Conservation (phyloP, 2,113 vertebrate genomes). For the Neolamprologus hecqui region DNA sequence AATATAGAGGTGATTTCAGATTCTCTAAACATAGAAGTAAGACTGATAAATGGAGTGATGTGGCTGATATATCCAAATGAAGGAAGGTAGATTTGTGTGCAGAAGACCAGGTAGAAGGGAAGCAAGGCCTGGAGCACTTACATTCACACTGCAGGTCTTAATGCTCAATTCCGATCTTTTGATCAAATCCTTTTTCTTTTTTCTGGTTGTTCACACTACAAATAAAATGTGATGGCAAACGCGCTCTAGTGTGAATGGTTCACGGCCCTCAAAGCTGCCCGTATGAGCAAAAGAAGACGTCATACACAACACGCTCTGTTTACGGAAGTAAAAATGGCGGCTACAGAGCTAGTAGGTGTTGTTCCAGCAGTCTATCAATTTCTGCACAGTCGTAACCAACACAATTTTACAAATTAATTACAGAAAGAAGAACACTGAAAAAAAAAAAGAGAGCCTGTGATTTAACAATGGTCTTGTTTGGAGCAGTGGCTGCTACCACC, state of each 20-base stretch:
- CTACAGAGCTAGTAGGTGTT: background rate
- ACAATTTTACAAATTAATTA: background rate
- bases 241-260: background rate
- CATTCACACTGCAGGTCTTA: background rate
- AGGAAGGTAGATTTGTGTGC: too few species aligned
- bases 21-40: too few species aligned
- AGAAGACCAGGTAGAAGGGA: too few species aligned
- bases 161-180: rapidly evolving
- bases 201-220: rapidly evolving
- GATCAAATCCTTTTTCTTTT: rapidly evolving
- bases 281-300: rapidly evolving
- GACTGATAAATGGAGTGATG: too few species aligned
- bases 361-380: background rate
- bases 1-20: too few species aligned
- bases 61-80: too few species aligned
- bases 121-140: too few species aligned
- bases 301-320: background rate
- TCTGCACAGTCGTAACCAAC: rapidly evolving
- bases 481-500: background rate
- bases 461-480: rapidly evolving
- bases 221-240: background rate
- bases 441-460: rapidly evolving
- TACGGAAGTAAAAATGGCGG: background rate
- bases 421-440: rapidly evolving
- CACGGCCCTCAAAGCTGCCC: background rate